Percentiles rank a stretch among this genome's conserved stretches.
phyloP scores from a whole-genome alignment of 2,797 vertebrate genomes.

The Sebastes paucispinis region DNA sequence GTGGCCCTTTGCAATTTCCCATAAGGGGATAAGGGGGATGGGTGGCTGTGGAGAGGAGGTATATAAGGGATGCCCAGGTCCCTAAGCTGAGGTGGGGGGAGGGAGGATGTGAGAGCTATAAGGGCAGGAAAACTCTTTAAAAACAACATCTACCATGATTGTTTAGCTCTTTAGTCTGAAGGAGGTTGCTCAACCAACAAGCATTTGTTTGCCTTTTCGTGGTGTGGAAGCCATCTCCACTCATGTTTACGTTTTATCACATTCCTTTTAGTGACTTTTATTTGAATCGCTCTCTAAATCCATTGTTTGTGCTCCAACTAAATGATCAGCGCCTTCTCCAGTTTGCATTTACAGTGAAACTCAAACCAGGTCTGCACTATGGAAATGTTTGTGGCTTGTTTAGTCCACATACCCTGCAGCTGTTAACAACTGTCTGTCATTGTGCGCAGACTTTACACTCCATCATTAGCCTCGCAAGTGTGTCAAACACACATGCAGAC shows the following conservation, averaged over 20 bases:
- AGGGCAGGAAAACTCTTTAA: background rate
- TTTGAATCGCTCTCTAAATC: constrained; percentile 22
- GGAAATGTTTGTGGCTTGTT: constrained; percentile 71
- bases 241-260: constrained; percentile 35
- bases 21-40: constrained; percentile 56
- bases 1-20: constrained; percentile 55
- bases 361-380: constrained; percentile 47
- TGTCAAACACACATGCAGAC: constrained; percentile 46
- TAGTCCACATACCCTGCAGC: constrained; percentile 49
- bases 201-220: constrained; percentile 38
- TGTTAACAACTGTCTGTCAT: constrained; percentile 75
- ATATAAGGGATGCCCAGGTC: constrained; percentile 58
- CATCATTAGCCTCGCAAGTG: constrained; percentile 57
- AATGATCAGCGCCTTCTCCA: constrained; percentile 7
- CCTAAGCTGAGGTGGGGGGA: constrained; percentile 22
- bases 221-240: constrained; percentile 37
- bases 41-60: constrained; percentile 28
- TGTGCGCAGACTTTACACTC: constrained; percentile 58
- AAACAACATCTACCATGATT: background rate
- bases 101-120: background rate
- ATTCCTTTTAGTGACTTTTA: constrained; percentile 30
- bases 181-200: constrained; percentile 19
- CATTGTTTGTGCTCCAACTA: constrained; percentile 18
- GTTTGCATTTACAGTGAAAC: constrained; percentile 42
- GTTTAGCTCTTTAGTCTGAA: background rate